Evolutionary conservation across 2,888 invertebrate genomes (phyloP), one percentile per base, ranked within the genome.

Genomic region (Smittia aterrima): DNA sequence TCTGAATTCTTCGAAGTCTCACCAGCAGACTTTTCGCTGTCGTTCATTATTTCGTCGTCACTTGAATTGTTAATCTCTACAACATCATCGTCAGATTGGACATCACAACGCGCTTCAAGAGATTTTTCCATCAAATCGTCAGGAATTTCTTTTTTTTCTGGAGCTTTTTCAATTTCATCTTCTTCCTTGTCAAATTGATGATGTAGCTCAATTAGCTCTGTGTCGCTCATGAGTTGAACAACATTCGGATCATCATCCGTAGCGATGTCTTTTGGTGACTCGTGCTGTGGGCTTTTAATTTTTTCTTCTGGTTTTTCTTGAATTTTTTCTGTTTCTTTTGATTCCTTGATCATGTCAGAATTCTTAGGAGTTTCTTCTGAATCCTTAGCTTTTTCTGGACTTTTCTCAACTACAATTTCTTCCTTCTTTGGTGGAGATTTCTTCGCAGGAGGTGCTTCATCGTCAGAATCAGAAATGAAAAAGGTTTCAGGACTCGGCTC

Each of bases 401-500:
- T 41, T 64, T 47, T 40, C 22, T 40, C 38, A 38, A 38, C 38
- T 38, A 7, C 38, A 38, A 38, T 38, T 38, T 38, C 6, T 38
- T 4, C 9, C 9, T 38, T 9, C 38, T 38, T 38, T 9, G 4
- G 9, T 18, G 24, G n/a, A 40, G 62, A 58, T 58, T 72, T 62
- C 13, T 25, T 53, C 2, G 54, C 27, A 38, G 54, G 27, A 4
- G 22, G 47, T 16, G 54, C 58, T 32, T 66, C 66, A n/a, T 66
- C 74, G 1, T 85, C 85, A 53, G 85, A 85, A 68, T 68, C 68
- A 0, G 85, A 85, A 76, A 88, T 86, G 22, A 85, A 85, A 1
- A 87, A 83, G 0, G 87, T 84, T 80, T 86, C 87, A 0, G 84
- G 81, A 76, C 80, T 81, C 0, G 79, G 77, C 58, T 81, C 78